Percentiles rank a stretch among this genome's conserved stretches.
These are phyloP conservation scores for Pandemis corylana DNA, from an alignment of 2,888 invertebrate genomes.

Conservation along the genomic window DNA sequence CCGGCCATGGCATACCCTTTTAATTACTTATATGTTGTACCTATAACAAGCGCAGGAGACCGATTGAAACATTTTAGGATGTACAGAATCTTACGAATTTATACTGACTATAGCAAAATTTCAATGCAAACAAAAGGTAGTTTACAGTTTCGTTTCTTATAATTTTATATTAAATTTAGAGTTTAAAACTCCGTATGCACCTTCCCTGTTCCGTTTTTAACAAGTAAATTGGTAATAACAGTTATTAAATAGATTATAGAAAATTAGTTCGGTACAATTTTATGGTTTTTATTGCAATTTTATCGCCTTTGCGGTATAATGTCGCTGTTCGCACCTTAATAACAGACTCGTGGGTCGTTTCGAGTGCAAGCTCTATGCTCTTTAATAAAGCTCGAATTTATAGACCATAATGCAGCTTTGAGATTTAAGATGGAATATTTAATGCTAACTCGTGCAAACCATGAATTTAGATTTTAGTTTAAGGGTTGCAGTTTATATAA, in stretches of 20 bases:
- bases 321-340: conserved; percentile 36
- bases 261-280: conserved; percentile 37
- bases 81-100: too few species aligned
- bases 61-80: too few species aligned
- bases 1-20: too few species aligned
- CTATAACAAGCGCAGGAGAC: too few species aligned
- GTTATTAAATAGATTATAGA: conserved; percentile 37
- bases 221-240: conserved; percentile 32
- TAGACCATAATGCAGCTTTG: conserved; percentile 9
- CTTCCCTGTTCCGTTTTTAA: conserved; percentile 20
- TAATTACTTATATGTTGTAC: too few species aligned
- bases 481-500: neutral
- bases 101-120: too few species aligned
- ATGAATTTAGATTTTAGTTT: neutral
- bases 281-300: conserved; percentile 36
- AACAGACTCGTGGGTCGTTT: conserved; percentile 20
- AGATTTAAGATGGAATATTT: conserved; percentile 21
- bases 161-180: neutral
- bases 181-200: neutral
- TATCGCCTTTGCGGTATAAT: conserved; percentile 35
- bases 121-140: too few species aligned
- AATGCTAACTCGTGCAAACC: conserved; percentile 1
- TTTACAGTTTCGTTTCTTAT: too few species aligned
- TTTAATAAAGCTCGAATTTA: conserved; percentile 28
- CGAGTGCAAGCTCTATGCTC: conserved; percentile 23